phyloP scores from a whole-genome alignment of 2,888 invertebrate genomes.

The Tipula lateralis region DNA sequence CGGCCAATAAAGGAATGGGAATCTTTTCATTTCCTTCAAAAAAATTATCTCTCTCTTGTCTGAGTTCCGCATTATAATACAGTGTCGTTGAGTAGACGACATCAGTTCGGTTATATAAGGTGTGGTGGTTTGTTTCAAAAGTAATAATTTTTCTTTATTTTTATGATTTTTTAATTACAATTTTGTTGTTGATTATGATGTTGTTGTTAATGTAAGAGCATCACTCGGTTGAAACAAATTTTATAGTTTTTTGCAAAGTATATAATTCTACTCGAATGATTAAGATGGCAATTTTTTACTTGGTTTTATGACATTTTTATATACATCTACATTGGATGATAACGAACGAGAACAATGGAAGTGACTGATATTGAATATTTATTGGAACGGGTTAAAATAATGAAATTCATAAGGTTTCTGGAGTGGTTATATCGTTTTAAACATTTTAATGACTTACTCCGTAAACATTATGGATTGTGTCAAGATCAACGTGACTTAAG shows the following conservation, averaged over 20 bases:
- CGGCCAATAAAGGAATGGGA: neutral
- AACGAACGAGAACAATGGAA: neutral
- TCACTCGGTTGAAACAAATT: neutral
- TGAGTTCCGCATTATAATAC: neutral
- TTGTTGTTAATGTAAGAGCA: neutral
- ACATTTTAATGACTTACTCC: neutral
- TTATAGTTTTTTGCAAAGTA: neutral
- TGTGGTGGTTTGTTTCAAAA: slow-evolving; percentile 4
- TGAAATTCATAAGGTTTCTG: neutral
- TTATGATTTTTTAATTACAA: slow-evolving; percentile 24
- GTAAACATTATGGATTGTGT: neutral
- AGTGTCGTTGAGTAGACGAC: too few relatives aligned
- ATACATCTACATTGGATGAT: neutral
- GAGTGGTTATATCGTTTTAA: neutral
- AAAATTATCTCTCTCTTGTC: slow-evolving; percentile 15
- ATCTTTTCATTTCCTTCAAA: neutral
- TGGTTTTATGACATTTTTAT: neutral
- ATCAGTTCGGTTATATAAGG: neutral
- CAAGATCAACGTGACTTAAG: neutral
- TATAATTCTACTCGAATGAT: neutral
- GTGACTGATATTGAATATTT: neutral
- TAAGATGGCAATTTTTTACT: neutral
- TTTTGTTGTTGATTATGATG: neutral
- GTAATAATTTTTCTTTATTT: neutral
- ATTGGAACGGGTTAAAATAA: neutral